Evolutionary conservation across 2,113 vertebrate species (phyloP), one percentile per base, ranked within the genome.

Genomic region (Tupaia chinensis): DNA sequence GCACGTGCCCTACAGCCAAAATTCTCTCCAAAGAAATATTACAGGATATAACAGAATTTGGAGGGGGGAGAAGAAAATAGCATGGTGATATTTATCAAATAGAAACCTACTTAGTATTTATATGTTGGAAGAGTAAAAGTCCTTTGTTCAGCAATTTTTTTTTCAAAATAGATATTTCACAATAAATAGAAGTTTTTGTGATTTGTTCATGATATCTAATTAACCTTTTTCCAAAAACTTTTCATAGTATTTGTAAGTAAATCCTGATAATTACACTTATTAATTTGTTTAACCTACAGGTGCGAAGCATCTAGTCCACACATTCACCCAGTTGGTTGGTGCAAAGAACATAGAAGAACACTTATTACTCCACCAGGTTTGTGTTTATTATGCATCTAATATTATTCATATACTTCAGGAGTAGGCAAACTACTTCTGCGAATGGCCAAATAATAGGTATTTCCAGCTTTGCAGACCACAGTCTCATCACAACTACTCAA

Each of bases 301-400:
- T 99, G 99, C 98, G 99, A 99, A 97, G 99, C 99, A 58, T 99
- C 99, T 29, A 99, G 99, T 94, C 99, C 99, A 60, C 99, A 99
- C 93, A 99, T 99, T 94, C 99, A 99, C 97, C 99, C 99, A 1
- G 98, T 99, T 83, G 99, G 99, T 69, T 99, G 99, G 99, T 99
- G 99, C 98, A 99, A 99, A 97, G 99, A 99, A 95, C 99, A 99
- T 73, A 98, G 98, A 97, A 98, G 98, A 95, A 99, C 98, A 29
- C 99, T 99, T 11, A 98, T 99, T 87, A 99, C 98, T 0, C 99
- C 99, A 27, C 99, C 99, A 98, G 99, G 99, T 99, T 91, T 94
- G 98, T 98, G 84, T 95, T 92, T 70, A 14, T 58, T 72, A 0
- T 10, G 3, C 68, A 27, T 65, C 58, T 78, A 6, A 27, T 58